These are phyloP conservation scores for Odontamblyopus lacepedii DNA, from an alignment of 2,797 vertebrate genomes.

Conservation along the genomic window DNA sequence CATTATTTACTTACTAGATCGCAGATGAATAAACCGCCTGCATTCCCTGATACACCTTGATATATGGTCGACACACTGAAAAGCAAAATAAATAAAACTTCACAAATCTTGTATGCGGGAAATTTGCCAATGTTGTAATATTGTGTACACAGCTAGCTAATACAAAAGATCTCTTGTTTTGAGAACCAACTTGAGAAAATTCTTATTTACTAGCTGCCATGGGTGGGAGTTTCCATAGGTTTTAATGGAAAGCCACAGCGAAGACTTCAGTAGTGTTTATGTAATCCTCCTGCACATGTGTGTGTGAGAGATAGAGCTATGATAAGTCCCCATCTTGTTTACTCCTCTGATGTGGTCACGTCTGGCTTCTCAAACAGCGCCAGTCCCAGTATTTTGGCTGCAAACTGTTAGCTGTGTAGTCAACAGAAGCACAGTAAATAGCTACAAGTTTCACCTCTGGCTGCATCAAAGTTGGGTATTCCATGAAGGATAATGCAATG, in stretches of 20 bases:
- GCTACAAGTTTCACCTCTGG: slow-evolving; percentile 77
- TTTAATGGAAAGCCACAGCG: slow-evolving; percentile 39
- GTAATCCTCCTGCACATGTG: slow-evolving; percentile 39
- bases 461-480: slow-evolving; percentile 85
- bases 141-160: slow-evolving; percentile 32
- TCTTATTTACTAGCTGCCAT: slow-evolving; percentile 51
- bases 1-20: slow-evolving; percentile 86
- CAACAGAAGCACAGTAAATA: slow-evolving; percentile 39
- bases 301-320: slow-evolving; percentile 28
- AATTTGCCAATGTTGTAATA: slow-evolving; percentile 8
- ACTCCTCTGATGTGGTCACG: slow-evolving; percentile 64
- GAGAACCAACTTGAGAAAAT: slow-evolving; percentile 55
- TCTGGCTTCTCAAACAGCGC: slow-evolving; percentile 32
- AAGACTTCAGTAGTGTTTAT: slow-evolving; percentile 42
- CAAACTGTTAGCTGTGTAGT: slow-evolving; percentile 33
- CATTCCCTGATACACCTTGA: slow-evolving; percentile 96
- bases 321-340: slow-evolving; percentile 59
- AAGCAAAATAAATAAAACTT: slow-evolving; percentile 26
- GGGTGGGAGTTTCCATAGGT: slow-evolving; percentile 44
- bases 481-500: slow-evolving; percentile 89
- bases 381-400: slow-evolving; percentile 31
- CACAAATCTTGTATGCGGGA: slow-evolving; percentile 4
- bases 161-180: slow-evolving; percentile 49
- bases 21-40: slow-evolving; percentile 92
- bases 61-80: slow-evolving; percentile 87